These are phyloP conservation scores for Drosophila incognita DNA, from an alignment of 2,888 invertebrate genomes.

Conservation along the genomic window DNA sequence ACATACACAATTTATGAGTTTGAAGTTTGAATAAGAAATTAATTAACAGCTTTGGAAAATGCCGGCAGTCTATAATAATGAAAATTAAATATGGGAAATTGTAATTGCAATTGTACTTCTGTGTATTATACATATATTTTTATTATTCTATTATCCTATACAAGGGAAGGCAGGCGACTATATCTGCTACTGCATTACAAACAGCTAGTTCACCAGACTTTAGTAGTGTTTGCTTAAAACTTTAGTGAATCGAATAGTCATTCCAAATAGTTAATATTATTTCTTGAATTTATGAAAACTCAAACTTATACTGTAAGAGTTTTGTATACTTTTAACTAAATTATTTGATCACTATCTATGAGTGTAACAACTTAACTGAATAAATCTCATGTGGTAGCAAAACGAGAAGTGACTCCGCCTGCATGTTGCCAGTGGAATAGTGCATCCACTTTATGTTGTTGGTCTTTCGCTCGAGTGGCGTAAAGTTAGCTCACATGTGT, in stretches of 20 bases:
- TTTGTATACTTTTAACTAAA: not conserved
- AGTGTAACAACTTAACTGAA: not conserved
- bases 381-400: conserved; percentile 4
- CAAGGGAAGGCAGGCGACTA: accelerated
- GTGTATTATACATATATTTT: not conserved
- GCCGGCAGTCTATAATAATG: not conserved
- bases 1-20: not conserved
- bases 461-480: conserved; percentile 2
- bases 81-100: not conserved
- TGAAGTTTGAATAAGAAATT: not conserved
- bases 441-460: not conserved
- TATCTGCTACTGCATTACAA: not conserved
- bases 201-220: not conserved
- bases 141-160: not conserved
- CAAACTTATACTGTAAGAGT: not conserved
- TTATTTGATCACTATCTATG: not conserved
- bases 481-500: conserved; percentile 24
- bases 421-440: conserved; percentile 6
- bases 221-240: not conserved
- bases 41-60: not conserved
- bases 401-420: conserved; percentile 12
- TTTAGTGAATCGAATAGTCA: not conserved
- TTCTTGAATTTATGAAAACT: not conserved
- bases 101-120: not conserved
- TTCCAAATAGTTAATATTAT: not conserved